Evolutionary conservation across 1,140 invertebrate genomes (phyloP), one percentile per base, ranked within the genome.

Genomic region (Hyles euphorbiae): DNA sequence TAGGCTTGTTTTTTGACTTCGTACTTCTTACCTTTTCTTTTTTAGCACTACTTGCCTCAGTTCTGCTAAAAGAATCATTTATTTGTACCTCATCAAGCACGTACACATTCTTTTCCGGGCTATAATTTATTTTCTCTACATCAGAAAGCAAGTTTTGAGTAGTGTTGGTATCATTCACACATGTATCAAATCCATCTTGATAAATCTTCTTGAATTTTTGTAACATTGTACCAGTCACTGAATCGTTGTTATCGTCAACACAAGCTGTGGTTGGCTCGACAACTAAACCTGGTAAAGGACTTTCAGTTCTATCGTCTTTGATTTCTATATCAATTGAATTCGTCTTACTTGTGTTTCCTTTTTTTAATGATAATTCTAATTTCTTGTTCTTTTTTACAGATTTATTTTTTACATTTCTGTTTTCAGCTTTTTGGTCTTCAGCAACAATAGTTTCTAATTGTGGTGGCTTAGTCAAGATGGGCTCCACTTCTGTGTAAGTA

Each of bases 221-320:
- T 3, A 80, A 9, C 48, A 78, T 67, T 52, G 22, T 34, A 3
- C 53, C 57, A 0, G 63, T 56, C 3, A 76, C 40, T 7, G 72
- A 74, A 65, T 79, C 74, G 44, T 76, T 65, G 10, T 10, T 22
- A 11, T 61, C 56, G 5, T 79, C 58, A 34, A 63, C 60, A 3
- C 22, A 34, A 9, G 44, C 9, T 6, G 56, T 44, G 3, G 60
- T 62, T 33, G 65, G 56, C 70, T 87, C 83, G 6, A 84, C 65
- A 4, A 78, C 46, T 6, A 87, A 62, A 40, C 63, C 76, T 4
- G 83, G 81, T 34, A 84, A 61, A 11, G 81, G 75, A 63, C 83
- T 84, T 45, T 63, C 43, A 12, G 74, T 73, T 63, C 64, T 64
- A 53, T 78, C 72, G 33, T 65, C 57, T 2, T n/a, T 34, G 54